phyloP scores from a whole-genome alignment of 2,888 invertebrate genomes.

The Andrena marginata region DNA sequence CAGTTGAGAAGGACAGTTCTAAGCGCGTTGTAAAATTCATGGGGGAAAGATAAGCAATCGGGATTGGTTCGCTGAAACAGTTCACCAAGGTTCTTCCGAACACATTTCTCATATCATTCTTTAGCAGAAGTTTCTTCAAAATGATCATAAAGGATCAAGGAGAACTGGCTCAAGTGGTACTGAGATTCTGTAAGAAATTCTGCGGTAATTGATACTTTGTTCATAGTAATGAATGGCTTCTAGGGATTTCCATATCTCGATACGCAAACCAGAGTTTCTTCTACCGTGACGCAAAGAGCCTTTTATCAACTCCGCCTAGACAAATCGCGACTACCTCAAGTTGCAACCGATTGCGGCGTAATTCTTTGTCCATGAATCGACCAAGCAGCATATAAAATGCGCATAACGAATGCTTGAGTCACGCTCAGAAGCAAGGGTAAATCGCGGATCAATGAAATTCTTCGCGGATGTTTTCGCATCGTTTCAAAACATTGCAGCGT shows the following conservation, averaged over 20 bases:
- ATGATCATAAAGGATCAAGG: neutral
- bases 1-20: neutral
- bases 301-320: neutral
- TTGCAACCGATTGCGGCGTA: conserved; percentile 9
- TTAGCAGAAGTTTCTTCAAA: neutral
- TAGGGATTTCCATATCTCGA: neutral
- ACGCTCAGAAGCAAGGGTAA: conserved; percentile 4
- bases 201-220: neutral
- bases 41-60: neutral
- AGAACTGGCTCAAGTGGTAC: no score
- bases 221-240: neutral
- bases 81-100: neutral
- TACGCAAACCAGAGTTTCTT: neutral
- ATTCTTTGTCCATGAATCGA: conserved; percentile 40
- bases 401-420: conserved; percentile 34
- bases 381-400: conserved; percentile 2
- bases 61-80: neutral
- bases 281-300: neutral
- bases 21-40: neutral
- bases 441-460: conserved; percentile 14
- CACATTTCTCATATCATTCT: neutral
- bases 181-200: neutral
- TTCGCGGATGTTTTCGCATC: neutral
- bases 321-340: neutral
- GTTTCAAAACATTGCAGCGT: neutral